These are phyloP conservation scores for Drosophila ironensis DNA, from an alignment of 1,140 invertebrate genomes.

Conservation along the genomic window DNA sequence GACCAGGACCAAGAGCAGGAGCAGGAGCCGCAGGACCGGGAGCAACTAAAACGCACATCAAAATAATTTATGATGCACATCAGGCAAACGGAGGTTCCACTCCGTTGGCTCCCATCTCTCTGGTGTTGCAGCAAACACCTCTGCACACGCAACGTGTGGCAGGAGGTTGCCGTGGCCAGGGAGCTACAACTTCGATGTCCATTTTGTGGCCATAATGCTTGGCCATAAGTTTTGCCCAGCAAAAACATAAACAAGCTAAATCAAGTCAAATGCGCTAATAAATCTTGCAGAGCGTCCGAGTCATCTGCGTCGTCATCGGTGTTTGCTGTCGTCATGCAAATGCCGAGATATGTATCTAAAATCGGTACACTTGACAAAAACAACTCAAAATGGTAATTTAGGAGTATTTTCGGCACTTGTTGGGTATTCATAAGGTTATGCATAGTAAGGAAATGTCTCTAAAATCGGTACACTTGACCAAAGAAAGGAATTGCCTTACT, in stretches of 20 bases:
- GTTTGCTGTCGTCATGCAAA: slow-evolving; percentile 57
- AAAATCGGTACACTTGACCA: slow-evolving; percentile 1
- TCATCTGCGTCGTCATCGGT: slow-evolving; percentile 40
- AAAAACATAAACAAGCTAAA: slow-evolving; percentile 80
- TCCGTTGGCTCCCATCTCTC: slow-evolving; percentile 16
- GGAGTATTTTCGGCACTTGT: no score
- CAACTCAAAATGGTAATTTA: no score
- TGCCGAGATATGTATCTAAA: slow-evolving; percentile 35
- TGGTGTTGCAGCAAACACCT: slow-evolving; percentile 38
- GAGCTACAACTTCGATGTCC: slow-evolving; percentile 50
- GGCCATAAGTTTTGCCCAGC: slow-evolving; percentile 71
- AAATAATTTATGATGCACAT: slow-evolving; percentile 79
- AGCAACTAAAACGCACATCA: slow-evolving; percentile 67
- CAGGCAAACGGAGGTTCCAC: slow-evolving; percentile 36
- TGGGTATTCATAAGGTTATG: no score
- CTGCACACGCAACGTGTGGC: slow-evolving; percentile 19
- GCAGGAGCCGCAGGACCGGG: background rate
- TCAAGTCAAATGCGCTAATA: slow-evolving; percentile 78
- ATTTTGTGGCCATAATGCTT: slow-evolving; percentile 72
- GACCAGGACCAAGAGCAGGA: no score
- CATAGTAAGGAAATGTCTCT: no score
- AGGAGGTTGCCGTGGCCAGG: slow-evolving; percentile 1
- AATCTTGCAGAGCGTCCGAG: slow-evolving; percentile 54
- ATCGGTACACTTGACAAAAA: slow-evolving; percentile 1
- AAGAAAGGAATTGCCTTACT: no score